These are phyloP conservation scores for Nothobranchius kuhntae DNA, from an alignment of 2,113 vertebrate genomes.

Conservation along the genomic window DNA sequence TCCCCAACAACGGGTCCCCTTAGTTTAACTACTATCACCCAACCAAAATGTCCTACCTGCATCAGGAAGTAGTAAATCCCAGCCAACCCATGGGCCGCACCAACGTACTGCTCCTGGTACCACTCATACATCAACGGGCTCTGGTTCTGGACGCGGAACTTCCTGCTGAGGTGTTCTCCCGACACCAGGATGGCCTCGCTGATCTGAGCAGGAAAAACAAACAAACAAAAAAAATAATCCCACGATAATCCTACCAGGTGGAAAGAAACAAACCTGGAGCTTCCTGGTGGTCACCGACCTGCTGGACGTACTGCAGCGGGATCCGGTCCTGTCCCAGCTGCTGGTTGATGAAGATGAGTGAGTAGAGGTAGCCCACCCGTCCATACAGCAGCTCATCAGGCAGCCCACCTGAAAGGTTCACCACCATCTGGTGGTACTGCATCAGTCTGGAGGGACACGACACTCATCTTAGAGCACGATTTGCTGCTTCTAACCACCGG, in stretches of 20 bases:
- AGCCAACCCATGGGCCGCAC: constrained; percentile 92
- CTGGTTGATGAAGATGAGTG: constrained; percentile 91
- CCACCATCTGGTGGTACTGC: constrained; percentile 78
- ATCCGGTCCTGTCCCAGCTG: constrained; percentile 89
- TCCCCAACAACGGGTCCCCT: too few species aligned
- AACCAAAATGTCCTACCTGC: constrained; percentile 81
- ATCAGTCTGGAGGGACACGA: constrained; percentile 81
- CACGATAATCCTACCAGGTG: not conserved
- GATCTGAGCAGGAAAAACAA: constrained; percentile 75
- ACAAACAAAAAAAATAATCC: not conserved
- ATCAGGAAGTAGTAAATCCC: constrained; percentile 97
- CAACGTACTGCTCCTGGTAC: constrained; percentile 95
- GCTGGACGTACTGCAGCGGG: constrained; percentile 87
- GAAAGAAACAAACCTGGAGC: not conserved
- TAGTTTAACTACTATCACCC: too few species aligned
- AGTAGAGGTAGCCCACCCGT: constrained; percentile 88
- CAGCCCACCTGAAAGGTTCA: constrained; percentile 78
- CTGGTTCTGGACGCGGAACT: constrained; percentile 82
- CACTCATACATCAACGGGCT: constrained; percentile 95
- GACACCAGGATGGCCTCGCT: constrained; percentile 85
- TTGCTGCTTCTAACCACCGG: not conserved
- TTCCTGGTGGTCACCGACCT: constrained; percentile 77
- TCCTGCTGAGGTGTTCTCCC: constrained; percentile 87
- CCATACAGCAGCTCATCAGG: constrained; percentile 94
- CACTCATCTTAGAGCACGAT: not conserved